Evolutionary conservation across 2,797 vertebrate species (phyloP).

Genomic region (Pangasius mekongensis): DNA sequence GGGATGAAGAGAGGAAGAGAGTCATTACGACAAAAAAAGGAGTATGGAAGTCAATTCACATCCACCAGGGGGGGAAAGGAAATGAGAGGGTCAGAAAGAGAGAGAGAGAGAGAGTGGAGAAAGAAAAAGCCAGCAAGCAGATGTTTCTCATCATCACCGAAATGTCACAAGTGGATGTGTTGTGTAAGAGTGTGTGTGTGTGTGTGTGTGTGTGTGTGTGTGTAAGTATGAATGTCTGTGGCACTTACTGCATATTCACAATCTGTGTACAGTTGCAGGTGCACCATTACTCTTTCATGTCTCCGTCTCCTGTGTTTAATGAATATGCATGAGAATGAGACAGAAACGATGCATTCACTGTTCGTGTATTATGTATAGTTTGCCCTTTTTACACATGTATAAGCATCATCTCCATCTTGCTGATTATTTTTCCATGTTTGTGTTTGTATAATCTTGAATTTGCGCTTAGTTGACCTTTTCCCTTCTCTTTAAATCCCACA

Average conservation of each 20-base stretch:
- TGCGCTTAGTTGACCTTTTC: neutral
- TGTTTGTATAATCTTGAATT: neutral
- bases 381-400: neutral
- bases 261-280: slow-evolving; percentile 25
- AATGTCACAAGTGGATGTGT: slow-evolving; percentile 39
- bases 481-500: neutral
- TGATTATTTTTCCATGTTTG: neutral
- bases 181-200: slow-evolving; percentile 10
- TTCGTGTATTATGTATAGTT: neutral
- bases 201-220: slow-evolving; percentile 24
- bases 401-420: neutral
- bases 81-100: slow-evolving; percentile 20
- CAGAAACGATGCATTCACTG: neutral
- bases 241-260: neutral
- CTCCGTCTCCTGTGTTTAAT: neutral
- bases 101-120: slow-evolving; percentile 7
- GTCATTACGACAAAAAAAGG: slow-evolving; percentile 30
- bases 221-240: neutral
- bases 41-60: slow-evolving; percentile 4
- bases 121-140: slow-evolving; percentile 22
- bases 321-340: slow-evolving; percentile 21
- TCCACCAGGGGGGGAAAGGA: neutral
- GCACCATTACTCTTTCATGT: slow-evolving; percentile 1
- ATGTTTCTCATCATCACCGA: slow-evolving; percentile 46
- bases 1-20: slow-evolving; percentile 33